A percentile compares a stretch with the other conserved stretches of the same genome.
phyloP scores from a whole-genome alignment of 2,113 vertebrate species.

The rat (Rattus norvegicus) region GRCr8 NC_086027.1:107919001-107919500 shows the following conservation, averaged over 20 bases:
- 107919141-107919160: not conserved
- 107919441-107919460: not conserved
- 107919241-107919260: not conserved
- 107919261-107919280: not conserved
- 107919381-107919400: not conserved
- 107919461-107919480: slow-evolving; percentile 13
- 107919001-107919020: slow-evolving; percentile 53
- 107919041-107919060: not conserved
- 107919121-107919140: not conserved
- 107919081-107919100: not conserved
- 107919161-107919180: not conserved
- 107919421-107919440: not conserved
- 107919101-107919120: not conserved
- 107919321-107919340: not conserved
- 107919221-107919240: not conserved
- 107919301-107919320: not conserved
- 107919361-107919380: slow-evolving; percentile 19
- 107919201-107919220: not conserved
- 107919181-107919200: not conserved
- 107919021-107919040: slow-evolving; percentile 7
- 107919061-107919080: not conserved
- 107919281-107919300: not conserved
- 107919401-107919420: not conserved
- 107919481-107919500: slow-evolving; percentile 6
- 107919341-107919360: not conserved